Base-by-base conservation (phyloP, 2,797 vertebrate species). In the Phataginus tetradactyla region DNA sequence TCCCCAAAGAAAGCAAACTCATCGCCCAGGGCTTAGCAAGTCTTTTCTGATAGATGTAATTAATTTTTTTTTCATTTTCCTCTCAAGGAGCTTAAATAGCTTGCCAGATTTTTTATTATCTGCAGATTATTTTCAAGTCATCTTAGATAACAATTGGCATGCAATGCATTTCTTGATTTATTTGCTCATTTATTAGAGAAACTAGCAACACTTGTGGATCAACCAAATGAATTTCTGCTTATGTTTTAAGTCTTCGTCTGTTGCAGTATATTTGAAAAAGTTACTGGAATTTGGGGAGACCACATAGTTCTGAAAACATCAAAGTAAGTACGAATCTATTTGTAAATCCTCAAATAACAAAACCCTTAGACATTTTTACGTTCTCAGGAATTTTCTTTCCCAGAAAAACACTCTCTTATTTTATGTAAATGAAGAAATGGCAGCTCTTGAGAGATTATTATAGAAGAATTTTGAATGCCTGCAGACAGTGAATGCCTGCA, bases 381-480 rank as follows among this genome's bases (percentile, higher is more conserved):
- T 49, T 97, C 95, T 83, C 18, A 96, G 63, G 91, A 86, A 87
- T 74, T 45, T 94, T 29, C 8, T 25, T 92, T 72, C 42, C 34
- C 32, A 83, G 32, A 83, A 89, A 61, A 95, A 37, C 72, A 5
- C 4, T 91, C 39, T 86, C 3, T 0, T 45, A 45, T 79, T 83
- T 96, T 45, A 86, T 61, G 23, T 83, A 61, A 86, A 74, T 45
- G 34, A 86, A 53, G 23, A 95, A 92, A 86, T 59, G 29, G 81
- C 53, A 88, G 64, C 2, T 91, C 23, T 78, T 66, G 72, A 88
- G n/a, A 71, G n/a, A 49, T 77, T 75, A 34, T 55, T 64, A 34
- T 12, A 55, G n/a, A 87, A 77, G 27, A 34, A 18, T 64, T 86
- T 90, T 64, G 11, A n/a, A 72, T 17, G 12, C 39, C 14, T 94